A percentile compares a stretch with the other conserved stretches of the same genome.
These are phyloP conservation scores for Ctenicera cuprea DNA, from an alignment of 2,888 invertebrate species.

Conservation along the genomic window DNA sequence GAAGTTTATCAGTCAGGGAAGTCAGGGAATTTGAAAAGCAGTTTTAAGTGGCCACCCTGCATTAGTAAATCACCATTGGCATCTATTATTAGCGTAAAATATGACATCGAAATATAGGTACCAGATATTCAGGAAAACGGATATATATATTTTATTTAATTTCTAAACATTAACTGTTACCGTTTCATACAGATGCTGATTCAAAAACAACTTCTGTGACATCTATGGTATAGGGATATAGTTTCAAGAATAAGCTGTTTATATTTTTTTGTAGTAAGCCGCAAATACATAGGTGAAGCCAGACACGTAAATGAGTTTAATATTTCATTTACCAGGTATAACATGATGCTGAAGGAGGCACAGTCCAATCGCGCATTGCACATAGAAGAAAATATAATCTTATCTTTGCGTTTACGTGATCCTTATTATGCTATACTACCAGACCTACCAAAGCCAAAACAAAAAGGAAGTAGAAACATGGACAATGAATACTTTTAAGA, in stretches of 20 bases:
- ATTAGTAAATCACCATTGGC: conserved; percentile 35
- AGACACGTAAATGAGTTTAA: conserved; percentile 39
- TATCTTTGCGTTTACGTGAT: conserved; percentile 16
- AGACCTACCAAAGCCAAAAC: conserved; percentile 11
- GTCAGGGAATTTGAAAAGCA: too few species aligned
- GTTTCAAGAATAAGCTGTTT: conserved; percentile 31
- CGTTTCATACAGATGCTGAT: conserved; percentile 18
- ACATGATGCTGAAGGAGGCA: conserved; percentile 41
- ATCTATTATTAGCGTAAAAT: conserved; percentile 26
- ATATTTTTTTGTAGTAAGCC: conserved; percentile 42
- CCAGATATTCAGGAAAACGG: conserved; percentile 15
- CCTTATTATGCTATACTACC: conserved; percentile 15
- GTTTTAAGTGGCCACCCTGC: too few species aligned
- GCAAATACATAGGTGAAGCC: conserved; percentile 42
- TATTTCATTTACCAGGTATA: conserved; percentile 24
- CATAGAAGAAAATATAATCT: conserved; percentile 49
- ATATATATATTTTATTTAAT: conserved; percentile 15
- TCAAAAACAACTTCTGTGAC: conserved; percentile 4
- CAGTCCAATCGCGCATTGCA: conserved; percentile 43
- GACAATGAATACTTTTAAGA: not conserved
- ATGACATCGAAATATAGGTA: conserved; percentile 24
- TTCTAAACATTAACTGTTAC: conserved; percentile 32
- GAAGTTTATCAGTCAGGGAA: too few species aligned
- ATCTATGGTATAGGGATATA: conserved; percentile 17
- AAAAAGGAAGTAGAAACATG: not conserved